Base-by-base conservation (phyloP, 2,888 invertebrate genomes). In the Trichopoda pennipes region DNA sequence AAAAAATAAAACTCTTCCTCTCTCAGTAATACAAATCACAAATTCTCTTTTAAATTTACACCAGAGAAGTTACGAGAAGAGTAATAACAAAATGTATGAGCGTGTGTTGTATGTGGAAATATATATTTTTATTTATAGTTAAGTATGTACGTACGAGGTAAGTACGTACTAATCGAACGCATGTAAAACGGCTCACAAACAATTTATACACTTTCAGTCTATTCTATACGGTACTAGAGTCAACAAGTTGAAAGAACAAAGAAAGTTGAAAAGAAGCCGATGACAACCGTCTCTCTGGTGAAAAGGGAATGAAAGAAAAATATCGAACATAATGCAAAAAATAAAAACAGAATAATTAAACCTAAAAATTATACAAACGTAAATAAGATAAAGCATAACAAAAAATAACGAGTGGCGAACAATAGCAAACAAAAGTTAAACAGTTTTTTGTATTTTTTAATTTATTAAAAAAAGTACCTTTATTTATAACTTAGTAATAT, bases 171-270 rank as follows among this genome's bases (percentile, higher is more conserved):
- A 38, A 38, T 38, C 38, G 9, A 38, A 38, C 38, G 12, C 38
- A 38, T 38, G 38, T 38, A 38, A 38, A 38, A 38, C 12, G 38
- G 38, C 38, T 38, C 55, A 82, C 75, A 75, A 66, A 68, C 56
- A 73, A 56, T 73, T 77, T 73, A 55, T 77, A 64, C 35, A 74
- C 49, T 47, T 75, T 76, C 77, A 85, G 85, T 85, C 83, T 75
- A 80, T 76, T 63, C 60, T 60, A 69, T 74, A 82, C 81, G 79
- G 72, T 77, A 80, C 55, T 47, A 80, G 77, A 77, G 85, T 84
- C 81, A 85, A 85, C 84, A 85, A 85, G 85, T 85, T 79, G 32
- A 79, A 78, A 75, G 49, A 32, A 47, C 6, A 42, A 42, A 28
- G 66, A 63, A 38, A 55, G 32, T 19, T 12, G 7, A 64, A 64